Base-by-base conservation (phyloP, 1,140 invertebrate genomes). In the Euglossa dilemma region DNA sequence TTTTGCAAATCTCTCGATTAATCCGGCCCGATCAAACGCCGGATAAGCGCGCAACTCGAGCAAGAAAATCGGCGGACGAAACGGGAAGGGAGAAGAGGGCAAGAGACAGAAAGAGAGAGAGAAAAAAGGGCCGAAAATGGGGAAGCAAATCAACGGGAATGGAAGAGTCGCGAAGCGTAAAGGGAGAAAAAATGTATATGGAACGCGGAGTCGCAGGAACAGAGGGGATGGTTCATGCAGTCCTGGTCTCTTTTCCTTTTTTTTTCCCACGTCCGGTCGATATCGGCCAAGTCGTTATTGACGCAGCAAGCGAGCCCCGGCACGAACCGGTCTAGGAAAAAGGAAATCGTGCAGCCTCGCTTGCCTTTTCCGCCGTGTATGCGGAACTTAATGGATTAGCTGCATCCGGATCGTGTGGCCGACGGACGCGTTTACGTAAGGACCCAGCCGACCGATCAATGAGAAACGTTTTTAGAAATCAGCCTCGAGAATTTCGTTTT, bases 381-480 rank as follows among this genome's bases (percentile, higher is more conserved):
- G 43, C 18, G n/a, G 6, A 52, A 78, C 85, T 87, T 89, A 89
- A 89, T 89, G 87, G 87, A 88, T 89, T 89, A 89, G 87, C 76
- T 88, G 85, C 83, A 88, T 76, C 79, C 86, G 74, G 43, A 77
- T 63, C 61, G 57, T 14, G 59, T n/a, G 25, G 25, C 11, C 2
- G 12, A 43, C n/a, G 5, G 23, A 63, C 18, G 45, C 54, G 76
- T 77, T 50, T 59, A 73, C 47, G 28, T 75, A 61, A 36, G 45
- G 64, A 84, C 36, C 66, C 57, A 69, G 52, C 25, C 66, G 52
- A 70, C 73, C 77, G 86, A 87, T 87, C 84, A 87, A 87, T 87
- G 86, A 66, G 75, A 75, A 59, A 28, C 69, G 63, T 66, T 81
- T 75, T 75, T 66, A 56, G 61, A 74, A 56, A 56, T 81, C 59